A percentile compares a stretch with the other conserved stretches of the same genome.
Evolutionary conservation across 2,113 vertebrate genomes (phyloP).

Genomic region (Cottus gobio): DNA sequence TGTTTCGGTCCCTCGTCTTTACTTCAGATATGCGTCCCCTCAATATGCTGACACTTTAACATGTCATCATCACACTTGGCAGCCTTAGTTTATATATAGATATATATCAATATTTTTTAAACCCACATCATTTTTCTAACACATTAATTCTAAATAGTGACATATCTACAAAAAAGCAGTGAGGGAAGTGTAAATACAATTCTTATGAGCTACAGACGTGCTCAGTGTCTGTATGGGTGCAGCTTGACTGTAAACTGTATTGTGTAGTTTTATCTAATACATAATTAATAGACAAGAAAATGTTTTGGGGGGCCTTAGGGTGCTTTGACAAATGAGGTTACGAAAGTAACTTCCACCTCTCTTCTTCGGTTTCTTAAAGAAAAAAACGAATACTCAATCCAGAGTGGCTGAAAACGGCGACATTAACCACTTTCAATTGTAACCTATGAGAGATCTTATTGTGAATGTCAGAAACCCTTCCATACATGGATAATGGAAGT

Average conservation of each 20-base stretch:
- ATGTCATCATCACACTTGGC: neutral
- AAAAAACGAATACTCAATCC: neutral
- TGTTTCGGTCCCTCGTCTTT: neutral
- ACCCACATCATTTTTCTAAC: neutral
- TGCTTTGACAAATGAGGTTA: constrained; percentile 14
- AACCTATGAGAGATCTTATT: neutral
- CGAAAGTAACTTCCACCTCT: neutral
- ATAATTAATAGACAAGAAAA: constrained; percentile 12
- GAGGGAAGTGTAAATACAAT: neutral
- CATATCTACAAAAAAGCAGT: neutral
- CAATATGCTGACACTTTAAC: constrained; percentile 4
- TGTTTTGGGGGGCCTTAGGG: neutral
- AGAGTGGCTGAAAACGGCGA: constrained; percentile 1
- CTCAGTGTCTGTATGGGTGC: neutral
- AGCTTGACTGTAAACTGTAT: constrained; percentile 1
- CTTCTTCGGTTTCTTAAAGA: neutral
- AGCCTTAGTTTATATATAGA: neutral
- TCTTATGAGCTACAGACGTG: neutral
- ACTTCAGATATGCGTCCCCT: neutral
- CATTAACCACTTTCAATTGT: neutral
- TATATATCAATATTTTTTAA: constrained; percentile 2
- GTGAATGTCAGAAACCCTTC: constrained; percentile 6
- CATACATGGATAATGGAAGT: constrained; percentile 6
- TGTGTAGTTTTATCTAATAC: constrained; percentile 18
- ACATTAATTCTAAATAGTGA: neutral